phyloP scores from a whole-genome alignment of 2,113 vertebrate species.

The Heterotis niloticus region DNA sequence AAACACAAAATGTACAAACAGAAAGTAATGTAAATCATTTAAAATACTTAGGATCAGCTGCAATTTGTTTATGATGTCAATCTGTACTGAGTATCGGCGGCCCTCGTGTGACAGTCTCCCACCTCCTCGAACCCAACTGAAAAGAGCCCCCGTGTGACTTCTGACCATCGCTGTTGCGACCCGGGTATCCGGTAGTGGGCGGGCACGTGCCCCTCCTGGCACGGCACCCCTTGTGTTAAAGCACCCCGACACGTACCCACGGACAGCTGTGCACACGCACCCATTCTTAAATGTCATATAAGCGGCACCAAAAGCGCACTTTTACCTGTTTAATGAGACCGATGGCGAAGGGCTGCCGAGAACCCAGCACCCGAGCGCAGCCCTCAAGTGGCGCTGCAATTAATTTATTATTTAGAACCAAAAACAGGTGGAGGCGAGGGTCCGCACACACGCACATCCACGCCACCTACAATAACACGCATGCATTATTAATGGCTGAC shows the following conservation, averaged over 20 bases:
- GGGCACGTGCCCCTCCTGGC: neutral
- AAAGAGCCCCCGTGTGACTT: no score
- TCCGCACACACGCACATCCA: slow-evolving; percentile 7
- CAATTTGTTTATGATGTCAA: no score
- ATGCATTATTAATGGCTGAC: slow-evolving; percentile 44
- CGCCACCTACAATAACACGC: slow-evolving; percentile 22
- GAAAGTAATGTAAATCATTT: no score
- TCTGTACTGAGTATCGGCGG: no score
- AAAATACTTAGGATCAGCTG: no score
- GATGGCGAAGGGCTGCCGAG: neutral
- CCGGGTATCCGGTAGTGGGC: neutral
- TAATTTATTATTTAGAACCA: slow-evolving; percentile 39
- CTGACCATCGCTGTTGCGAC: no score
- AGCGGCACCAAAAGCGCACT: neutral
- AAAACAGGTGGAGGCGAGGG: slow-evolving; percentile 15
- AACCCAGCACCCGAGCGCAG: neutral
- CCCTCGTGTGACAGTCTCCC: no score
- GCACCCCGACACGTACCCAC: neutral
- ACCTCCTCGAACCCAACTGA: no score
- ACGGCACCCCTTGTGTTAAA: neutral
- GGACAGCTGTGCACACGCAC: neutral
- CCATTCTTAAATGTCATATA: slow-evolving; percentile 4
- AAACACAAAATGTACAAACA: no score
- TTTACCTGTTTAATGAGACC: neutral
- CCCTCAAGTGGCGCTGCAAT: neutral